A percentile compares a stretch with the other conserved stretches of the same genome.
Conservation (phyloP, 2,797 vertebrate genomes). For the Ibycter americanus region DNA sequence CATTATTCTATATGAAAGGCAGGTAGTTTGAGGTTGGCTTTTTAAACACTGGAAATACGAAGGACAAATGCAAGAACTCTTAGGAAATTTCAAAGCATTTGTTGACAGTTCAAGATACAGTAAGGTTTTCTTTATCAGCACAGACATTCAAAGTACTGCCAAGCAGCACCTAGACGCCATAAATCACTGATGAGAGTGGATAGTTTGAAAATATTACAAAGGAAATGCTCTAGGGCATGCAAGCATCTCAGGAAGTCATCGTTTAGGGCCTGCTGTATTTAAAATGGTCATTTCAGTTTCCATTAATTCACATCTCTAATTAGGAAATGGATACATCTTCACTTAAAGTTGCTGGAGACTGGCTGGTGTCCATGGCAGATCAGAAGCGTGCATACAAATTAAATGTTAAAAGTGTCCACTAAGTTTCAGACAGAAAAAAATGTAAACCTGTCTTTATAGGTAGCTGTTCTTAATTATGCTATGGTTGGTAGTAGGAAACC, state of each 20-base stretch:
- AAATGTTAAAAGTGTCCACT: neutral
- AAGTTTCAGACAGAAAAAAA: neutral
- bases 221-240: neutral
- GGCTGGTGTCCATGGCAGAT: neutral
- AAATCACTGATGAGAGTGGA: conserved; percentile 4
- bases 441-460: neutral
- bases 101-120: neutral
- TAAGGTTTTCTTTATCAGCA: conserved; percentile 13
- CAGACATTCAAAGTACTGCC: neutral
- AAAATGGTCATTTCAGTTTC: neutral
- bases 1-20: neutral
- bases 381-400: neutral
- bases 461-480: neutral
- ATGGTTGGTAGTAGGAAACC: neutral
- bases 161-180: neutral
- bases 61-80: neutral
- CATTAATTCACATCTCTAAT: conserved; percentile 18
- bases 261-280: neutral
- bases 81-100: neutral
- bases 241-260: neutral
- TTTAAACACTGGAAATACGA: neutral
- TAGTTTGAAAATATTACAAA: neutral
- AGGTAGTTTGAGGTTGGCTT: neutral
- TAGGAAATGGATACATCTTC: conserved; percentile 2
- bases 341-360: neutral